These are phyloP conservation scores for Pogonus chalceus DNA, from an alignment of 1,140 invertebrate genomes.

Conservation along the genomic window DNA sequence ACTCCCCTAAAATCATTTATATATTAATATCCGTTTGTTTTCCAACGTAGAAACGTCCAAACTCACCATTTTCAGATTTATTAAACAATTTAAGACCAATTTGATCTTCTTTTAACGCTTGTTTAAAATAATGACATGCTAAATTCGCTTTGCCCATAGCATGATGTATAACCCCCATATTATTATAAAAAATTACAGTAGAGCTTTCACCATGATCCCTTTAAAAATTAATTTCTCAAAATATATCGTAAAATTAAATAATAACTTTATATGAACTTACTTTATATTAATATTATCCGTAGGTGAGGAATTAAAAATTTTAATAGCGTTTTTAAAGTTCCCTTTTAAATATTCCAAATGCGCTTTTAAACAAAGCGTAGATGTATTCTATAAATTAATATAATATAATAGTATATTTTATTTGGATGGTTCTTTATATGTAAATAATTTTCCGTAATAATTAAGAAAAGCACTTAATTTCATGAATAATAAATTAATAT, in stretches of 20 bases:
- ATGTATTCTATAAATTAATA: conserved; percentile 42
- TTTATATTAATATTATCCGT: conserved; percentile 38
- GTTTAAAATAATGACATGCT: conserved; percentile 74
- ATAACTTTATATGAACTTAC: conserved; percentile 28
- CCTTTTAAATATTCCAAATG: conserved; percentile 61
- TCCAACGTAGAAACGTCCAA: neutral
- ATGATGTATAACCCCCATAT: conserved; percentile 80
- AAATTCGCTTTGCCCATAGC: conserved; percentile 78
- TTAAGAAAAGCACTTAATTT: neutral
- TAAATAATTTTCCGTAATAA: too few relatives aligned
- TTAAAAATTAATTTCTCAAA: conserved; percentile 16
- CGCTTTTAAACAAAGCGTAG: conserved; percentile 54
- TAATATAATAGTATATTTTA: too few relatives aligned
- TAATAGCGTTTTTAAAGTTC: conserved; percentile 56
- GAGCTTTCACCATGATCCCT: conserved; percentile 53
- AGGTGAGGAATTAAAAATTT: conserved; percentile 50
- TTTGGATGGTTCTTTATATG: too few relatives aligned
- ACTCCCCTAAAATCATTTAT: conserved; percentile 23
- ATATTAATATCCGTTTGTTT: neutral
- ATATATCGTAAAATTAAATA: conserved; percentile 1
- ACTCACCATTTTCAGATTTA: conserved; percentile 33
- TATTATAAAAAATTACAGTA: conserved; percentile 74
- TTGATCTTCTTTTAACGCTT: conserved; percentile 73
- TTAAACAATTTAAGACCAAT: conserved; percentile 38
- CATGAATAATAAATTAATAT: neutral